Percentiles rank a stretch among this genome's conserved stretches.
phyloP scores from a whole-genome alignment of 1,140 invertebrate species.

The Saccostrea echinata region DNA sequence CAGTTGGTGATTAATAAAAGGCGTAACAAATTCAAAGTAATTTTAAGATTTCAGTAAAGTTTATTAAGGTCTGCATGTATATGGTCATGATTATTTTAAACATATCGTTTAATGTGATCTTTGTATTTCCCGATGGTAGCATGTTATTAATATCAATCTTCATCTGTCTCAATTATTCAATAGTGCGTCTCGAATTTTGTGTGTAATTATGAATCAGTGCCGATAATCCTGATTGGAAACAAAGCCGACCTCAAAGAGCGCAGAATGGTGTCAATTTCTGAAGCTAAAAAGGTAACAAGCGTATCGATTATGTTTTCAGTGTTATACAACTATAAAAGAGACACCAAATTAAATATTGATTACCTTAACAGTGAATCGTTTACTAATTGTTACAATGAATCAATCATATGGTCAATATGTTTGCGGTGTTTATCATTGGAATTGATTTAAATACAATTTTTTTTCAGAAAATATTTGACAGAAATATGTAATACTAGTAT shows the following conservation, averaged over 20 bases:
- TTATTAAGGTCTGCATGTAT: background rate
- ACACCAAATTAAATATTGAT: background rate
- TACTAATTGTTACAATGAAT: background rate
- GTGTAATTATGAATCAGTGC: constrained; percentile 73
- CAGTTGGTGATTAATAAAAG: background rate
- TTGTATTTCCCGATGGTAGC: background rate
- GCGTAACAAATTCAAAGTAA: background rate
- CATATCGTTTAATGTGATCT: background rate
- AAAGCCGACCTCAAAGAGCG: constrained; percentile 71
- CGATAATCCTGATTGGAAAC: constrained; percentile 75
- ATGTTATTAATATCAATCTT: background rate
- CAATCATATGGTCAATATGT: background rate
- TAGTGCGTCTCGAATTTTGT: constrained; percentile 67
- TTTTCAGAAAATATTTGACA: no score
- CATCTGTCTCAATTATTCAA: constrained; percentile 10
- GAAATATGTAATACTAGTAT: no score
- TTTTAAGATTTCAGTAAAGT: background rate
- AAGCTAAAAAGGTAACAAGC: constrained; percentile 69
- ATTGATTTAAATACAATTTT: no score
- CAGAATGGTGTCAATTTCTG: constrained; percentile 60
- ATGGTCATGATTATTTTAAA: background rate
- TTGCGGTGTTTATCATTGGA: background rate
- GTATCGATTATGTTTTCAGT: background rate
- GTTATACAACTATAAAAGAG: background rate
- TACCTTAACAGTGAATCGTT: background rate